These are phyloP conservation scores for Drosophila robusta DNA, from an alignment of 2,888 invertebrate genomes.

Conservation along the genomic window DNA sequence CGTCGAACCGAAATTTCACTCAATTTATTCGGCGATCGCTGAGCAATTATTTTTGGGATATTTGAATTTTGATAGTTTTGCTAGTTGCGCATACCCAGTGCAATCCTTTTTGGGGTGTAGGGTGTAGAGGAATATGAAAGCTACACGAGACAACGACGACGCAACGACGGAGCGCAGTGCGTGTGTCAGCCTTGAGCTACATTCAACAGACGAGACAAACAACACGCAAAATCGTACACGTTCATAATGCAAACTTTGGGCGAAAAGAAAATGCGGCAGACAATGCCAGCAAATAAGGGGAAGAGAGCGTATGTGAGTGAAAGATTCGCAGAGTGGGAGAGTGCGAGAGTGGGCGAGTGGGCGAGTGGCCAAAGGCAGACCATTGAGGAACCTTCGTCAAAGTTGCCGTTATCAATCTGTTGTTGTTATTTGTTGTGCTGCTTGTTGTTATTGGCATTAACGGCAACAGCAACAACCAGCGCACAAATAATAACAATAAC, in stretches of 20 bases:
- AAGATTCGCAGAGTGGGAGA: background rate
- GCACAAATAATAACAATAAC: constrained; percentile 36
- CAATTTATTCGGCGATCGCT: background rate
- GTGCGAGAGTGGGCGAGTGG: background rate
- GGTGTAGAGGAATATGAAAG: constrained; percentile 12
- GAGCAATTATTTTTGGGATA: background rate
- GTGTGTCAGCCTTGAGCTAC: constrained; percentile 72
- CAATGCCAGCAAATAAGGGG: constrained; percentile 28
- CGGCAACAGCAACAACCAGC: constrained; percentile 34
- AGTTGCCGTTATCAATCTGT: constrained; percentile 63
- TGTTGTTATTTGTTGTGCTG: constrained; percentile 36
- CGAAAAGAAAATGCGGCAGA: constrained; percentile 41
- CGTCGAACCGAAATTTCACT: background rate
- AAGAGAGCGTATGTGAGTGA: background rate
- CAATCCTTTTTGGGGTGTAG: constrained; percentile 8
- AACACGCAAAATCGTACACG: constrained; percentile 48
- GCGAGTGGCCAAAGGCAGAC: constrained; percentile 2
- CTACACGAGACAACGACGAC: constrained; percentile 17
- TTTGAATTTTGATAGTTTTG: constrained; percentile 1
- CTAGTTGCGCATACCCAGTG: constrained; percentile 31
- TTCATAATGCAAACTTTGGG: constrained; percentile 65
- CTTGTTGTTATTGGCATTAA: constrained; percentile 49
- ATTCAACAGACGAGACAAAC: constrained; percentile 50
- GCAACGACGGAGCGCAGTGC: constrained; percentile 46
- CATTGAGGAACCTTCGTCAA: constrained; percentile 66